Conservation (phyloP, 2,113 vertebrate genomes). For the Corythaeola cristata region DNA sequence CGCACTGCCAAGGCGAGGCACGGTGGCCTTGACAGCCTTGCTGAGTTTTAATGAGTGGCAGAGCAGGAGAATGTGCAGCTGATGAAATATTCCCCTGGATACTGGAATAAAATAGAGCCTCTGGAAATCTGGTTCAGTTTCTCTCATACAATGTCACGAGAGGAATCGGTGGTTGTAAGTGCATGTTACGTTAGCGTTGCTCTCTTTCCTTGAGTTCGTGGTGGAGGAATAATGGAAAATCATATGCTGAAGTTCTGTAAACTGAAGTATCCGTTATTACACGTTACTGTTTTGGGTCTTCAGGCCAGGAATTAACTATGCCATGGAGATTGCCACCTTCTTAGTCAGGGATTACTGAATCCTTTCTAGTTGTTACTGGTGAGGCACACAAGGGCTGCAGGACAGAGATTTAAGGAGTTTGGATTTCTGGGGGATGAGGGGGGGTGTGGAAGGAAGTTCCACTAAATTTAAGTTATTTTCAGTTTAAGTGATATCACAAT, state of each 20-base stretch:
- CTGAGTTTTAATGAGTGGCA: neutral
- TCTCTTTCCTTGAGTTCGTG: neutral
- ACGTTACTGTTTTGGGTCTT: neutral
- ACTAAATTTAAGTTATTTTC: neutral
- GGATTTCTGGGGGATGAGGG: neutral
- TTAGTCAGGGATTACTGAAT: neutral
- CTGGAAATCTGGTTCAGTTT: neutral
- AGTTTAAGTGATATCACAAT: neutral
- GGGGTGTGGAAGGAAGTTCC: neutral
- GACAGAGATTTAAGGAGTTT: neutral
- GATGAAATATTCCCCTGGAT: too few relatives aligned
- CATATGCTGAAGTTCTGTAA: too few relatives aligned
- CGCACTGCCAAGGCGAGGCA: fast-evolving
- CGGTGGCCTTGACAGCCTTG: neutral
- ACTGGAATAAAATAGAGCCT: neutral
- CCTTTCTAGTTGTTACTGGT: neutral
- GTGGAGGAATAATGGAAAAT: neutral
- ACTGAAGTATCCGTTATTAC: fast-evolving
- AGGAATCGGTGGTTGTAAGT: neutral
- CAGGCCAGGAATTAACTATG: neutral
- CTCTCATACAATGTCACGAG: neutral
- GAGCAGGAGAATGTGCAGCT: neutral
- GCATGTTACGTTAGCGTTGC: fast-evolving
- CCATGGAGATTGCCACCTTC: neutral
- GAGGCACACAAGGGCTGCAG: neutral